These are phyloP conservation scores for Astropecten irregularis DNA, from an alignment of 53 echinoderm and acorn worm species.

Conservation along the genomic window DNA sequence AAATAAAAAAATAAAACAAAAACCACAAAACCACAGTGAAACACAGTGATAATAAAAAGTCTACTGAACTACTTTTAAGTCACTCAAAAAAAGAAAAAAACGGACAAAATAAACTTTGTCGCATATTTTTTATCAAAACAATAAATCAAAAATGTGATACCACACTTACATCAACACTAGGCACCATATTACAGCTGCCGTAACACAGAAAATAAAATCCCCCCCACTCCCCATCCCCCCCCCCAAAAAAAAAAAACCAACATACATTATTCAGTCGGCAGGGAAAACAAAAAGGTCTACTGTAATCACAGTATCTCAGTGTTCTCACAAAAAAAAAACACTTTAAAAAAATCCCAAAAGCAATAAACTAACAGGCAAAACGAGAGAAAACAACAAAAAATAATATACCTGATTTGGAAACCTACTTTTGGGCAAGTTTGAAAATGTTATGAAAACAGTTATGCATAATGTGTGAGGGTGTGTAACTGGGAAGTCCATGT, in stretches of 20 bases:
- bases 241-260: not conserved
- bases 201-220: conserved; percentile 19
- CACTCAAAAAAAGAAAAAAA: conserved; percentile 33
- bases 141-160: conserved; percentile 23
- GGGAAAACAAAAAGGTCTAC: conserved; percentile 9
- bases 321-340: conserved; percentile 33
- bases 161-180: conserved; percentile 33
- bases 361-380: too few species aligned
- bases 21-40: not conserved
- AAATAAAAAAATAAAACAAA: not conserved
- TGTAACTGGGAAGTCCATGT: too few species aligned
- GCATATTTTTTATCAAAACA: conserved; percentile 46
- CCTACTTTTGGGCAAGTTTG: too few species aligned
- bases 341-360: too few species aligned
- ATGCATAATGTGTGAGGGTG: too few species aligned
- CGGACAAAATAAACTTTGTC: conserved; percentile 2
- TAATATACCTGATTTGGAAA: too few species aligned
- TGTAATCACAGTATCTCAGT: not conserved
- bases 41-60: not conserved
- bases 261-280: not conserved
- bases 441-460: too few species aligned
- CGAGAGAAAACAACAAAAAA: too few species aligned
- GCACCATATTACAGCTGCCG: conserved; percentile 58
- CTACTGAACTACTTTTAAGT: conserved; percentile 27
- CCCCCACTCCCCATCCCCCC: too few species aligned